phyloP scores from a whole-genome alignment of 1,140 invertebrate species.

The Saccostrea cuccullata region DNA sequence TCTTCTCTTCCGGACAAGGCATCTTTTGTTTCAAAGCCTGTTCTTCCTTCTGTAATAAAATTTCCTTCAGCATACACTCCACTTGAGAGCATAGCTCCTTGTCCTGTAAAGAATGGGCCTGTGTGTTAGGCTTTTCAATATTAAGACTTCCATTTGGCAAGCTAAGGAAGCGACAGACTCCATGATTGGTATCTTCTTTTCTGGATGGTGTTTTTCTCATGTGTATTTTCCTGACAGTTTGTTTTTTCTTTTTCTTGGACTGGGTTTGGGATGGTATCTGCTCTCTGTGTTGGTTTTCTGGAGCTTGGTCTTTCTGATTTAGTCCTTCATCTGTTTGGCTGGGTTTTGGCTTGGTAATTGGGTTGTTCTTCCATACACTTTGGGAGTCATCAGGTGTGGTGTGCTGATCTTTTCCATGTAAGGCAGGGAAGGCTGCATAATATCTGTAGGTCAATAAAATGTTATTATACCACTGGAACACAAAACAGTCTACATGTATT shows the following conservation, averaged over 20 bases:
- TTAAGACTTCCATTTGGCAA: constrained; percentile 57
- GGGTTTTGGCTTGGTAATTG: constrained; percentile 51
- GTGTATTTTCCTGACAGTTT: not conserved
- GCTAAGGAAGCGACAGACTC: constrained; percentile 49
- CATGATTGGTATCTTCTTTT: not conserved
- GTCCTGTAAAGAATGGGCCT: constrained; percentile 47
- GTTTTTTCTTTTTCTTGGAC: not conserved
- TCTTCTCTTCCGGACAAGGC: not conserved
- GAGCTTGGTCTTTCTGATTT: not conserved
- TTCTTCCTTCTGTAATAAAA: constrained; percentile 56
- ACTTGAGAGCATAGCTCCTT: constrained; percentile 64
- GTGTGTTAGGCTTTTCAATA: constrained; percentile 32
- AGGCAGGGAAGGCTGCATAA: constrained; percentile 70
- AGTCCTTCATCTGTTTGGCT: constrained; percentile 12
- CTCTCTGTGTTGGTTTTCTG: not conserved
- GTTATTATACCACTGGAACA: no score
- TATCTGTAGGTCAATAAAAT: constrained; percentile 60
- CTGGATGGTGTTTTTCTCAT: constrained; percentile 6
- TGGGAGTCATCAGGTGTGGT: constrained; percentile 36
- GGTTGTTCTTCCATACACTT: constrained; percentile 65
- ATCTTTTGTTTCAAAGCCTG: not conserved
- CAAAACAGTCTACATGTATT: no score
- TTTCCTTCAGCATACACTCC: constrained; percentile 66
- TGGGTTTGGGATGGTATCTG: constrained; percentile 2
- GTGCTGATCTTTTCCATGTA: constrained; percentile 58